Base-by-base conservation (phyloP, 2,113 vertebrate species). In the Epinephelus cyanopodus region DNA sequence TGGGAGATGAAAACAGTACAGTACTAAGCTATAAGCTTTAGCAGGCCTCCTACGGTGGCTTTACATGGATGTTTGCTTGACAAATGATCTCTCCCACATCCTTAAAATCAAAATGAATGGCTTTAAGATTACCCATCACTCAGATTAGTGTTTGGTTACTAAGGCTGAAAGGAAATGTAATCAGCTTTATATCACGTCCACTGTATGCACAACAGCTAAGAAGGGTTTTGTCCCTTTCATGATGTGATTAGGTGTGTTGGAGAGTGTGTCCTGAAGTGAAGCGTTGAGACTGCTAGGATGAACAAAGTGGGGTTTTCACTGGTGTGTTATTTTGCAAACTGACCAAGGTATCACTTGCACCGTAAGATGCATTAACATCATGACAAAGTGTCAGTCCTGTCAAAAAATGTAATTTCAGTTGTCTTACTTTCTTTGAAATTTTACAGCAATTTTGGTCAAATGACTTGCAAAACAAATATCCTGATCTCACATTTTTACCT, bases 21-120 rank as follows among this genome's bases (percentile, higher is more conserved):
- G 65, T 33, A 64, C 68, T 12, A 29, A 76, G 63, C 74, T 67
- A 37, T 15, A 54, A 48, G 69, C 11, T 67, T 56, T 60, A 73
- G 48, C 52, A 73, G 57, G 56, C 69, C 77, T 54, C 62, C 33
- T 63, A 67, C 64, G 1, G 17, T 57, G 45, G n/a, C 53, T 86
- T 77, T 79, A 53, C 25, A 64, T 74, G 37, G 45, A 70, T 84
- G 61, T 90, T 90, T 81, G 29, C 27, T 83, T 79, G 61, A 87
- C 83, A 87, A 89, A 79, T 74, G 5, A 81, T 48, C 54, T 25
- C 65, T 78, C 72, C 75, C 68, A 73, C 81, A 78, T 50, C 57
- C 52, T 81, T 82, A 42, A 56, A 86, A 47, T 69, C 27, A 54
- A 42, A 78, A 65, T 70, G 29, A 81, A 66, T 70, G 17, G 39